Evolutionary conservation across 1,140 invertebrate genomes (phyloP), one percentile per base, ranked within the genome.

Genomic region (Chironomus striatipennis): DNA sequence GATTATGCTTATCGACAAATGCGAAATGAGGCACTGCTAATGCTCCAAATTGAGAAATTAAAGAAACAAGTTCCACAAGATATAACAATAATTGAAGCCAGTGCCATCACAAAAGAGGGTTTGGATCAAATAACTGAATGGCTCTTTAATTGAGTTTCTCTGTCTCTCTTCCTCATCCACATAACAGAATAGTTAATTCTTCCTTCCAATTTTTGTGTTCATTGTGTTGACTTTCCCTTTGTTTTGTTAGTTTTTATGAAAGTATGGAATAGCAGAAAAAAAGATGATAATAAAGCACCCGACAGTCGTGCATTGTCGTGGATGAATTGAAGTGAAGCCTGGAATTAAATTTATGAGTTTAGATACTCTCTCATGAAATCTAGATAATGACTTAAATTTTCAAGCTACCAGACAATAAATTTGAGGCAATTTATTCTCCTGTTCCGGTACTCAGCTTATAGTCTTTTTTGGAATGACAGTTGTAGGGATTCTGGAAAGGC

Each of bases 1-100:
- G 92, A 94, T 78, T 87, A 90, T 1, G 91, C 91, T 10, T 93
- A 92, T 81, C 84, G 90, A 20, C 91, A 93, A 80, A 92, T 93
- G 89, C 83, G 91, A 34, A 93, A 93, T 78, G 90, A 93, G 80
- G 90, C 91, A 1, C 79, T 93, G 42, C 82, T 94, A 3, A 93
- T 93, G 89, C 82, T 93, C 74, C 90, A 93, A 80, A 80, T 82
- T 77, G 84, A 85, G 21, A 85, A 89, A 67, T 81, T 91, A 12
- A 84, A 88, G 77, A 85, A 84, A 74, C 89, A 92, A 82, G 85
- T 91, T 1, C 79, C 80, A 7, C 90, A 90, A 77, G 84, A 87
- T 17, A 87, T 92, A 2, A 86, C 82, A 1, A 85, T 93, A 10
- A 81, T 91, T 7, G 91, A 93, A 83, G 87, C 88, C 0, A 91